Evolutionary conservation across 2,797 vertebrate genomes (phyloP), one percentile per base, ranked within the genome.

Genomic region (Lagodon rhomboides): DNA sequence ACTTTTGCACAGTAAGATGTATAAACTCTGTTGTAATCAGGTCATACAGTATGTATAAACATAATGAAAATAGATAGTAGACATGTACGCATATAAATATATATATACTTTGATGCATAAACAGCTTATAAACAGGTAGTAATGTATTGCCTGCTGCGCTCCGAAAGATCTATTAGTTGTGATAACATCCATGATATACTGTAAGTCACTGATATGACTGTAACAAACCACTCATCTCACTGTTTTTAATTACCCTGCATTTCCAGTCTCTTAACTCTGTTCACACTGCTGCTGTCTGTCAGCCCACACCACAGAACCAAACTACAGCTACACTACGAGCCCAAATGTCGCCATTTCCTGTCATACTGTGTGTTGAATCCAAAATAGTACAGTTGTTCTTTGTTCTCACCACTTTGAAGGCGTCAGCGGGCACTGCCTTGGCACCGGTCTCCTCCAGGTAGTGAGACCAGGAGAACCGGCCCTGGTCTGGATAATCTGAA

Each of bases 391-490:
- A 38, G 67, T 3, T 47, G 46, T 62, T 54, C 1, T 38, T 34
- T 69, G 25, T 64, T 78, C 96, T 94, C 79, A 99, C 98, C 96
- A 96, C 95, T 95, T 96, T 97, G 89, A 99, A 99, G 70, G 97
- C 95, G 64, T 97, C 97, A 25, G 94, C 63, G 3, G 96, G 95
- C 72, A 98, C 98, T 17, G 97, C 96, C 73, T 96, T 96, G 43
- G 97, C 92, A 51, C 97, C 95, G 0, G 97, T 99, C 93, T 99
- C 98, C 78, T 96, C 95, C 87, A 99, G 93, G 89, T 99, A 99
- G 71, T 90, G 96, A 83, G 98, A 95, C 98, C 98, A 99, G 75
- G 95, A 96, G 93, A 99, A 99, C 80, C 93, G 95, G 63, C 96
- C 96, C 0, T 96, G 96, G 82, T 99, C 97, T 72, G 98, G 98